These are phyloP conservation scores for Lycorma delicatula DNA, from an alignment of 1,140 invertebrate species.

Conservation along the genomic window DNA sequence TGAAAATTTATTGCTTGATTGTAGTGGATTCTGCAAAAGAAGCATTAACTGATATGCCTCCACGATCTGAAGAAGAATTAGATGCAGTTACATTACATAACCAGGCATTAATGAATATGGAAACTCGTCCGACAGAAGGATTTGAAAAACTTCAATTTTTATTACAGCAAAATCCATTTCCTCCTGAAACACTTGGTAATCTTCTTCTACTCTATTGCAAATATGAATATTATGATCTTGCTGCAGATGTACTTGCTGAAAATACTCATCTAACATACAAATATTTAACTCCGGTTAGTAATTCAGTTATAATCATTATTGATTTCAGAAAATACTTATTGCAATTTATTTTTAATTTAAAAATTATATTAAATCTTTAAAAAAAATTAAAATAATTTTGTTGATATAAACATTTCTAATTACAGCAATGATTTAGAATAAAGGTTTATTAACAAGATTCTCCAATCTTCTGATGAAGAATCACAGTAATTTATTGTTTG, in stretches of 20 bases:
- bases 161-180: constrained; percentile 91
- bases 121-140: constrained; percentile 79
- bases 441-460: too few species aligned
- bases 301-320: background rate
- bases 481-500: too few species aligned
- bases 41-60: constrained; percentile 96
- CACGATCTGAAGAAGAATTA: constrained; percentile 90
- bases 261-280: constrained; percentile 96
- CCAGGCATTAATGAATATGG: constrained; percentile 92
- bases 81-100: constrained; percentile 98
- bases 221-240: constrained; percentile 95
- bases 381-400: too few species aligned
- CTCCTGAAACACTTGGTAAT: constrained; percentile 96
- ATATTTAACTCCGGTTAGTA: constrained; percentile 76
- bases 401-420: too few species aligned
- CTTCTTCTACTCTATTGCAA: constrained; percentile 91
- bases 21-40: constrained; percentile 81
- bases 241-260: constrained; percentile 96
- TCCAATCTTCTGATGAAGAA: too few species aligned
- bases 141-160: constrained; percentile 97
- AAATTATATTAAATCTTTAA: too few species aligned
- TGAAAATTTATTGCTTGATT: constrained; percentile 28
- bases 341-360: too few species aligned
- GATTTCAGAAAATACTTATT: constrained; percentile 1
- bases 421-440: too few species aligned